Conservation (phyloP, 2,888 invertebrate genomes). For the Iselma pallidipennis region DNA sequence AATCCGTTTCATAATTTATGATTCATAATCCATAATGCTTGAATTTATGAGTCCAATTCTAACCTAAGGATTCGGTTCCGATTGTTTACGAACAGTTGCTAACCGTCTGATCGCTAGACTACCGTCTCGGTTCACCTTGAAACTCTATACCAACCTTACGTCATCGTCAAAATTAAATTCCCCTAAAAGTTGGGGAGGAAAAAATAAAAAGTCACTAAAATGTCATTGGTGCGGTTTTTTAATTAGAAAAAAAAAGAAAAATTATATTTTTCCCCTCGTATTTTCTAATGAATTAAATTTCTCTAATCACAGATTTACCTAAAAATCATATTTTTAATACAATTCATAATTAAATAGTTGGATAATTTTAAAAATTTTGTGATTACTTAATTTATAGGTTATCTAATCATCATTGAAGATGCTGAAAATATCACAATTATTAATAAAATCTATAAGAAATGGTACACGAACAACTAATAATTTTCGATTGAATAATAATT, state of each 20-base stretch:
- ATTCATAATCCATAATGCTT: too few species aligned
- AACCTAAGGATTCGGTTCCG: too few species aligned
- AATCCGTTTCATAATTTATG: too few species aligned
- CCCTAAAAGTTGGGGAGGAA: background rate
- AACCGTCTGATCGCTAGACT: too few species aligned
- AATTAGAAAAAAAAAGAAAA: background rate
- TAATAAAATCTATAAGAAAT: constrained; percentile 36
- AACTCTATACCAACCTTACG: too few species aligned
- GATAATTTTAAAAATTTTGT: background rate
- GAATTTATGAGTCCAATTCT: too few species aligned
- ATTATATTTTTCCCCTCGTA: background rate
- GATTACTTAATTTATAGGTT: constrained; percentile 4
- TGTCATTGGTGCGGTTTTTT: background rate
- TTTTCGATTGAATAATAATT: constrained; percentile 36
- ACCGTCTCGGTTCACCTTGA: too few species aligned
- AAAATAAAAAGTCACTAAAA: background rate
- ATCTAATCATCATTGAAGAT: constrained; percentile 30
- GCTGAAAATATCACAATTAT: constrained; percentile 40
- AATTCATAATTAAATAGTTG: background rate
- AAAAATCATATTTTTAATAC: background rate
- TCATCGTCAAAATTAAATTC: background rate
- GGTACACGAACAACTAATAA: constrained; percentile 27
- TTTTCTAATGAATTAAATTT: background rate
- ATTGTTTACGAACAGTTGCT: too few species aligned
- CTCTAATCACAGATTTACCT: background rate